phyloP scores from a whole-genome alignment of 2,888 invertebrate species.

The Dynastes hyllus region DNA sequence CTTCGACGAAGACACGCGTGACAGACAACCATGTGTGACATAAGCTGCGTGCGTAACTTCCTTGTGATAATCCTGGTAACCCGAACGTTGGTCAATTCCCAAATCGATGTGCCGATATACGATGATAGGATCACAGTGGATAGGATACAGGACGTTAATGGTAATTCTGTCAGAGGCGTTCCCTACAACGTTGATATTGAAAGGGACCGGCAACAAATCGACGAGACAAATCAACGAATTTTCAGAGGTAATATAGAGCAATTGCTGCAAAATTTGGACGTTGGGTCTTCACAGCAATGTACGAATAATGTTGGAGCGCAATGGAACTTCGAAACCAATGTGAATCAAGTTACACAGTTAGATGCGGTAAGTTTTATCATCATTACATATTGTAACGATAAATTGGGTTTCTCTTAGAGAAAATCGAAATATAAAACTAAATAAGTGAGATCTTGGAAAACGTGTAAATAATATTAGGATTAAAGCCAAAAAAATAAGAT shows the following conservation, averaged over 20 bases:
- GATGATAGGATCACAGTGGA: slow-evolving; percentile 49
- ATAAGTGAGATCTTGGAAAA: no score
- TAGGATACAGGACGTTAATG: slow-evolving; percentile 43
- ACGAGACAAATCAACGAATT: slow-evolving; percentile 32
- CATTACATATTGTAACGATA: not conserved
- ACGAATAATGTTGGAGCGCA: slow-evolving; percentile 90
- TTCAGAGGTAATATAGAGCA: slow-evolving; percentile 71
- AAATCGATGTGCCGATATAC: slow-evolving; percentile 54
- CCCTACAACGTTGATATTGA: slow-evolving; percentile 42
- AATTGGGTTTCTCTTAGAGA: no score
- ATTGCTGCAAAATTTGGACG: slow-evolving; percentile 81
- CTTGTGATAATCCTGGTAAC: slow-evolving; percentile 51
- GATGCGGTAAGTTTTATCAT: slow-evolving; percentile 82
- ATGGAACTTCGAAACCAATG: slow-evolving; percentile 92
- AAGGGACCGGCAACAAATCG: slow-evolving; percentile 15
- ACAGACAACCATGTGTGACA: slow-evolving; percentile 64
- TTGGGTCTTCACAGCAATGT: slow-evolving; percentile 86
- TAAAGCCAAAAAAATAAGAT: no score
- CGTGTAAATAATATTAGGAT: no score
- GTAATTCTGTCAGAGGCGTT: slow-evolving; percentile 43
- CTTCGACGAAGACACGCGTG: slow-evolving; percentile 28
- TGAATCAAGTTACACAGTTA: slow-evolving; percentile 86
- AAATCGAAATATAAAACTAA: no score
- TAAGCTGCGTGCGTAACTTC: slow-evolving; percentile 61
- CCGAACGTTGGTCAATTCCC: slow-evolving; percentile 45